Conservation (phyloP, 92 coral and sea anemone genomes). For the Meandrina meandrites region DNA sequence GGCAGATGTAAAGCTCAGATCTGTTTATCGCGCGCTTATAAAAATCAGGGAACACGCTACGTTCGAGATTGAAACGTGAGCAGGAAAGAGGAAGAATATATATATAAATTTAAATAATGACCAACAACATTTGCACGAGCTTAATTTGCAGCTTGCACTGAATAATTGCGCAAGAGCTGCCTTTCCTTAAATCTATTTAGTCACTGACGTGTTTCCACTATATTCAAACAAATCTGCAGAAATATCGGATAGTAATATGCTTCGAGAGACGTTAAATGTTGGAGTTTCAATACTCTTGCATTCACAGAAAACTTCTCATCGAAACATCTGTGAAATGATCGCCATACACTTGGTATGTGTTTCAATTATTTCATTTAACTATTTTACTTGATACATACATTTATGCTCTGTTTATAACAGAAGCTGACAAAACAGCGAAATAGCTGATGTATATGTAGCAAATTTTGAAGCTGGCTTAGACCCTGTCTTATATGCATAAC, state of each 20-base stretch:
- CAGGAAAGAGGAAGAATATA: background rate
- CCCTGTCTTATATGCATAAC: background rate
- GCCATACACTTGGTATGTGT: background rate
- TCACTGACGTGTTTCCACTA: background rate
- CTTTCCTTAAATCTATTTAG: background rate
- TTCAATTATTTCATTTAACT: background rate
- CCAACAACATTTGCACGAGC: background rate
- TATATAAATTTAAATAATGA: background rate
- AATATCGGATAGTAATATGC: background rate
- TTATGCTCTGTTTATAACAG: background rate
- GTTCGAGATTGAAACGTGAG: background rate
- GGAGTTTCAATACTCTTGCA: background rate
- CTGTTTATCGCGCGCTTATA: background rate
- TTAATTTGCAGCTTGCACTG: background rate
- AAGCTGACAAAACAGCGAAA: background rate
- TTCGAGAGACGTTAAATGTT: background rate
- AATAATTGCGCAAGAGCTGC: background rate
- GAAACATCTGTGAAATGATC: background rate
- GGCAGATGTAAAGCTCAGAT: background rate
- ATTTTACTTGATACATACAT: background rate
- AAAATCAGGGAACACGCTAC: background rate
- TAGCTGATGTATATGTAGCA: background rate
- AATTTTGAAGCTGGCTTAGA: background rate
- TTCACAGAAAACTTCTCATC: background rate
- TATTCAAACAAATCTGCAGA: background rate